Conservation (phyloP, 2,888 invertebrate species). For the Drosophila flavopinicola region DNA sequence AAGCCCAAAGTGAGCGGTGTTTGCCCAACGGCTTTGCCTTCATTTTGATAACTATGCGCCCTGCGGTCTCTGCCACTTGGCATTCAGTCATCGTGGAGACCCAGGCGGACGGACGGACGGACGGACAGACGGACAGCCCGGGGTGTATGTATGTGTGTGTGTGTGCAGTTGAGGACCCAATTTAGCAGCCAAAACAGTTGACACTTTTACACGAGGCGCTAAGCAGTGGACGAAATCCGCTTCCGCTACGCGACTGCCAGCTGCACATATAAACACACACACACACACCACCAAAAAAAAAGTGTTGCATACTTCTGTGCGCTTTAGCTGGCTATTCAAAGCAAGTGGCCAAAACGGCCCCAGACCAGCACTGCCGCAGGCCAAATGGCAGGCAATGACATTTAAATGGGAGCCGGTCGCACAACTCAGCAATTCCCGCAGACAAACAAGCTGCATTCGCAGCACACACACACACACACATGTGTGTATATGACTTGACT, state of each 20-base stretch:
- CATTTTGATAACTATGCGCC: slow-evolving; percentile 10
- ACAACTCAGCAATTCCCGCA: slow-evolving; percentile 14
- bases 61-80: slow-evolving; percentile 40
- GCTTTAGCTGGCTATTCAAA: slow-evolving; percentile 36
- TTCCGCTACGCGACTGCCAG: slow-evolving; percentile 54
- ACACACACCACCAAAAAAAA: too few relatives aligned
- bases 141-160: background rate
- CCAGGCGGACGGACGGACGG: background rate
- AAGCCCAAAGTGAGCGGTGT: slow-evolving; percentile 17
- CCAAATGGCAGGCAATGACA: slow-evolving; percentile 43
- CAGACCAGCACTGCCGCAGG: slow-evolving; percentile 29
- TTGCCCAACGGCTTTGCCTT: too few relatives aligned
- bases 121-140: slow-evolving; percentile 17
- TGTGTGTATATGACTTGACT: slow-evolving; percentile 21
- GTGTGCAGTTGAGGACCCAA: slow-evolving; percentile 16
- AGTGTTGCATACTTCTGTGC: slow-evolving; percentile 44
- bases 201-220: slow-evolving; percentile 43
- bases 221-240: slow-evolving; percentile 63
- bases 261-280: too few relatives aligned
- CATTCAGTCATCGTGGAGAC: slow-evolving; percentile 21
- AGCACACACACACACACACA: background rate
- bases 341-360: slow-evolving; percentile 24
- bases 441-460: slow-evolving; percentile 29
- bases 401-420: slow-evolving; percentile 34
- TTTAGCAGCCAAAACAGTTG: slow-evolving; percentile 42